Evolutionary conservation across 2,113 vertebrate species (phyloP), one percentile per base, ranked within the genome.

Genomic region (Meleagris gallopavo): DNA sequence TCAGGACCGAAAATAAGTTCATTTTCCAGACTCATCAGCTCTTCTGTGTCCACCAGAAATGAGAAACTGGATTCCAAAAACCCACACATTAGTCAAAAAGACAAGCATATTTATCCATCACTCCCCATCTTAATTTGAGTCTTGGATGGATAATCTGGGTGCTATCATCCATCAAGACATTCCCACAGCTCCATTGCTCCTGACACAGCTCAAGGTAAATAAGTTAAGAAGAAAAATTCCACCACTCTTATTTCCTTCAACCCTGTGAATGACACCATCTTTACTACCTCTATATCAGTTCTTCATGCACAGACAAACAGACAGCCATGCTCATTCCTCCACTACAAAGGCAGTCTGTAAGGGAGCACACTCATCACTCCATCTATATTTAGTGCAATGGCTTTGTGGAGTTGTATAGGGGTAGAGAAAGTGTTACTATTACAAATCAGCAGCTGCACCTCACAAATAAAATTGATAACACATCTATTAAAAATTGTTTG

Each of bases 31-130:
- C 36, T 36, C 13, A 4, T 40, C 71, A 43, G 2, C 19, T 27
- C 48, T n/a, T 81, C 60, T 34, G 5, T 4, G 12, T 11, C 21
- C 24, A 38, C 13, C 11, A 18, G 11, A 13, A 4, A 1, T 57
- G 32, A 61, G 50, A 34, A 92, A 43, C 2, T 50, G 19, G 8
- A 24, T 36, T 61, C 22, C 34, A 36, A 61, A 61, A 36, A 25
- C 34, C 34, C 58, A 38, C 1, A 0, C 10, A 12, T 40, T 48
- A 38, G 2, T 38, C 2, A 1, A 32, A 34, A 77, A 54, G 25
- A 29, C 25, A 27, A 52, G 25, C 8, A 9, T 52, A 52, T 52
- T 54, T 54, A 54, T 27, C 52, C 52, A 54, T 29, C 27, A 18
- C 30, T 36, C 24, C 14, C 11, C 22, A 4, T 6, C 8, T 78